Evolutionary conservation across 2,888 invertebrate genomes (phyloP).

Genomic region (Alcis repandata): DNA sequence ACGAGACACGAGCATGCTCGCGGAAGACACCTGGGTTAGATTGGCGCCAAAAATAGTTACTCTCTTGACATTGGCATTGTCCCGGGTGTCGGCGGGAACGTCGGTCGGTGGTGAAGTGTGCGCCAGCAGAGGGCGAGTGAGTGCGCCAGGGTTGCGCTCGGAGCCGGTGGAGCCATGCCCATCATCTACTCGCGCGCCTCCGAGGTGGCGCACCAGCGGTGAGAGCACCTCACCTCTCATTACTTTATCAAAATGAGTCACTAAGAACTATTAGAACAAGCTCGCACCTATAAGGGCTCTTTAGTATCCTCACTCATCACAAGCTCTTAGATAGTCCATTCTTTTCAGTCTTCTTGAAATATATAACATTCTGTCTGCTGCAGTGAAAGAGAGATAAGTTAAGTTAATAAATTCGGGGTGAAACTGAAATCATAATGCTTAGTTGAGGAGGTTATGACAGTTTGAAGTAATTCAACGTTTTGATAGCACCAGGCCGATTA

Average conservation of each 20-base stretch:
- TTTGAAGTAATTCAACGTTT: no score
- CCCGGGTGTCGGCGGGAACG: constrained; percentile 33
- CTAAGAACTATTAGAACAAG: no score
- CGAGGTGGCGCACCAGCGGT: constrained; percentile 41
- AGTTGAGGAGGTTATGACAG: no score
- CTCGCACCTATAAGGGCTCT: no score
- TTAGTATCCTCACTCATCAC: no score
- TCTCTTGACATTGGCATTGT: constrained; percentile 67
- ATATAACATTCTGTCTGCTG: no score
- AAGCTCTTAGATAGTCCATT: no score
- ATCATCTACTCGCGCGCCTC: constrained; percentile 67
- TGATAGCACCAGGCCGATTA: no score
- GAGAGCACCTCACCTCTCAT: constrained; percentile 3
- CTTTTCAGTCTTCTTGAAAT: no score
- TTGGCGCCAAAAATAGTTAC: constrained; percentile 58
- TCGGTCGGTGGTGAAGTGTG: constrained; percentile 21
- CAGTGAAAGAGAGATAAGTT: no score
- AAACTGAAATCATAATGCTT: no score
- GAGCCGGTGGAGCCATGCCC: constrained; percentile 57
- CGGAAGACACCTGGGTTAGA: constrained; percentile 52
- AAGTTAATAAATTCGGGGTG: no score
- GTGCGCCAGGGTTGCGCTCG: constrained; percentile 17
- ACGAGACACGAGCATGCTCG: constrained; percentile 20
- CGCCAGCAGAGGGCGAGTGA: constrained; percentile 6
- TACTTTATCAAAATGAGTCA: not conserved